phyloP scores from a whole-genome alignment of 2,888 invertebrate species.

The Xestia sexstrigata region DNA sequence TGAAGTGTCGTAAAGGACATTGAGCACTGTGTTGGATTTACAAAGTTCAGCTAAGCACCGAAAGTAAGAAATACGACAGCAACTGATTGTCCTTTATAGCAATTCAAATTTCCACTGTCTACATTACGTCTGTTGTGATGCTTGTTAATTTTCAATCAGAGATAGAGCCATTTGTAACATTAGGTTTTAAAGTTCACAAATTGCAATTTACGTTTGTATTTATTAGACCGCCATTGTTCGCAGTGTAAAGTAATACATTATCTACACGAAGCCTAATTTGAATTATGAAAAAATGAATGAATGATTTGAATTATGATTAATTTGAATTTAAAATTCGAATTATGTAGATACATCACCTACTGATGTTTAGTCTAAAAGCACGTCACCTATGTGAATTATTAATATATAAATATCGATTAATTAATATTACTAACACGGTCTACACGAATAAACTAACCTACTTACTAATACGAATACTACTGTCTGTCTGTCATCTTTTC shows the following conservation, averaged over 20 bases:
- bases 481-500: background rate
- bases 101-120: background rate
- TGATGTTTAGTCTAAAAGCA: constrained; percentile 12
- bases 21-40: background rate
- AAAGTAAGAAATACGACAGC: background rate
- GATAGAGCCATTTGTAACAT: constrained; percentile 1
- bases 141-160: constrained; percentile 7
- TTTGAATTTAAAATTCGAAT: too few relatives aligned
- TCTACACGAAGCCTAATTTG: constrained; percentile 6
- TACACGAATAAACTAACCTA: background rate
- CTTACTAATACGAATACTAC: background rate
- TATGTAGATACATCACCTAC: background rate
- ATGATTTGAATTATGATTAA: too few relatives aligned
- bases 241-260: constrained; percentile 14
- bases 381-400: constrained; percentile 11
- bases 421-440: constrained; percentile 3
- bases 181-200: constrained; percentile 9
- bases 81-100: background rate
- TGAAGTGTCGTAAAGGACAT: too few relatives aligned
- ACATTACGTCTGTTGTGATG: background rate
- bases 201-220: constrained; percentile 20
- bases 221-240: constrained; percentile 13
- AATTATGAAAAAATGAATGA: too few relatives aligned
- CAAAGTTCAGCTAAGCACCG: background rate
- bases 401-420: constrained; percentile 6